Percentiles rank a stretch among this genome's conserved stretches.
These are phyloP conservation scores for Macrotrachela quadricornifera DNA, from an alignment of 1,140 invertebrate species.

Conservation along the genomic window DNA sequence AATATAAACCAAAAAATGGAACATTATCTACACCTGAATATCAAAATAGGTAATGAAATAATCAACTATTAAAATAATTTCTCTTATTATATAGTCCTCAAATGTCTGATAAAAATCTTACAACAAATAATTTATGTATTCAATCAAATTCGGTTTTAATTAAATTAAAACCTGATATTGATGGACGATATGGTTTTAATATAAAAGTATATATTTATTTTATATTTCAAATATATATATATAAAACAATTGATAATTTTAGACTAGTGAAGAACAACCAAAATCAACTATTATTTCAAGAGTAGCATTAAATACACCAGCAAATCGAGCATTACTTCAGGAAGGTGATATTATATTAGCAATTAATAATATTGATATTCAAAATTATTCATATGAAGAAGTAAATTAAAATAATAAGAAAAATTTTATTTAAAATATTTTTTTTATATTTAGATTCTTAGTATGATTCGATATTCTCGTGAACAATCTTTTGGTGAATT, in stretches of 20 bases:
- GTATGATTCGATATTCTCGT: conserved; percentile 63
- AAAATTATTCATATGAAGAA: conserved; percentile 66
- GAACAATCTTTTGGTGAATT: conserved; percentile 52
- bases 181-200: background rate
- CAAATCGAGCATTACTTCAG: conserved; percentile 43
- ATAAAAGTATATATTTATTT: background rate
- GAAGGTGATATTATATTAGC: conserved; percentile 88
- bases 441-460: conserved; percentile 43
- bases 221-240: too few relatives aligned
- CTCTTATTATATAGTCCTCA: too few relatives aligned
- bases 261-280: conserved; percentile 57
- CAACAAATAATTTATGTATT: background rate
- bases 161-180: background rate
- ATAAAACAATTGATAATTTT: too few relatives aligned
- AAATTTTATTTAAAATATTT: too few relatives aligned
- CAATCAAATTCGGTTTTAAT: background rate
- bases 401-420: conserved; percentile 22
- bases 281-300: conserved; percentile 77
- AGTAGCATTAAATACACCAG: conserved; percentile 53
- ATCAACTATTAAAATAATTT: too few relatives aligned
- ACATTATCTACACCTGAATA: background rate
- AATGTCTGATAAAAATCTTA: too few relatives aligned
- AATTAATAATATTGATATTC: conserved; percentile 78
- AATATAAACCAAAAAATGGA: too few relatives aligned
- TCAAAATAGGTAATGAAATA: background rate